Evolutionary conservation across 2,888 invertebrate genomes (phyloP).

Genomic region (Spodoptera picta): DNA sequence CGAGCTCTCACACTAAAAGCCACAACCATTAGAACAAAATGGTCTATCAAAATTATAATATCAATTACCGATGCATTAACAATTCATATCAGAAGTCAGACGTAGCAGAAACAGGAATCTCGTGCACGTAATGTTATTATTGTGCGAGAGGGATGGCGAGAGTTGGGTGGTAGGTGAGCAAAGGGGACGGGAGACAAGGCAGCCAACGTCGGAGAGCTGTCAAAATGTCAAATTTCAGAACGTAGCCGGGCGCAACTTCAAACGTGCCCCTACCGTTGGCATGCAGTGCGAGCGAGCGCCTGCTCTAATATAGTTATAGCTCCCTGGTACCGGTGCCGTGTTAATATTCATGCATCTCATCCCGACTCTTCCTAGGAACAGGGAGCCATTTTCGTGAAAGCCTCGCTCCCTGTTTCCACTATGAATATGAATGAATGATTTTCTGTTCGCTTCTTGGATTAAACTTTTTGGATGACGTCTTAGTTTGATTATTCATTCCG

Average conservation of each 20-base stretch:
- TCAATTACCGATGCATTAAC: constrained; percentile 89
- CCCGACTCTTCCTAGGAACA: constrained; percentile 79
- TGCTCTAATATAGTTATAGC: constrained; percentile 86
- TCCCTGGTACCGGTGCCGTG: constrained; percentile 79
- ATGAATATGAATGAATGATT: constrained; percentile 87
- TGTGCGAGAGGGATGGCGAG: constrained; percentile 73
- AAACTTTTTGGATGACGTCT: constrained; percentile 70
- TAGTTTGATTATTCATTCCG: constrained; percentile 52
- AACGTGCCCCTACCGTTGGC: constrained; percentile 86
- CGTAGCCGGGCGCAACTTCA: constrained; percentile 87
- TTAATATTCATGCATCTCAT: constrained; percentile 89
- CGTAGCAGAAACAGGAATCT: constrained; percentile 86
- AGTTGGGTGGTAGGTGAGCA: constrained; percentile 54
- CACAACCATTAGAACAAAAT: constrained; percentile 76
- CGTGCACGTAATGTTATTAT: constrained; percentile 84
- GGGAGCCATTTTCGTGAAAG: constrained; percentile 86
- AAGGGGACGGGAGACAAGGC: constrained; percentile 74
- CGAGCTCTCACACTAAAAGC: constrained; percentile 75
- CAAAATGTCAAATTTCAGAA: constrained; percentile 89
- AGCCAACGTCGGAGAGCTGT: constrained; percentile 88
- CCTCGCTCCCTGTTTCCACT: constrained; percentile 76
- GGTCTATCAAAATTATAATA: constrained; percentile 87
- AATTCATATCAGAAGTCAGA: constrained; percentile 88
- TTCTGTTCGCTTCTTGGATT: constrained; percentile 82
- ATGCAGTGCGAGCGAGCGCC: constrained; percentile 76